These are phyloP conservation scores for mouse (Mus musculus) DNA, from an alignment of 2,113 vertebrate species.

Conservation along the genomic window GRCm39 chr16:97027001-97027500, in stretches of 20 bases:
- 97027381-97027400: not conserved
- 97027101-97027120: too few relatives aligned
- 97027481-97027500: not conserved
- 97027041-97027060: too few relatives aligned
- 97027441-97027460: not conserved
- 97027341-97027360: not conserved
- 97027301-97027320: not conserved
- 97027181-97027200: too few relatives aligned
- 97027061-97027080: too few relatives aligned
- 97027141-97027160: too few relatives aligned
- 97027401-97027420: rapidly evolving
- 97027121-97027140: not conserved
- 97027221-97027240: not conserved
- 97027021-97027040: too few relatives aligned
- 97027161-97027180: too few relatives aligned
- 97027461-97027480: not conserved
- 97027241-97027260: not conserved
- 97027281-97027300: not conserved
- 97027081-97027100: too few relatives aligned
- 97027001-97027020: not conserved
- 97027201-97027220: too few relatives aligned
- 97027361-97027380: not conserved
- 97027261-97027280: not conserved
- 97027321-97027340: not conserved
- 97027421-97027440: rapidly evolving